Evolutionary conservation across 37 sponge, comb jelly and placozoan genomes (phyloP), one percentile per base, ranked within the genome.

Genomic region (Aphrocallistes beatrix): DNA sequence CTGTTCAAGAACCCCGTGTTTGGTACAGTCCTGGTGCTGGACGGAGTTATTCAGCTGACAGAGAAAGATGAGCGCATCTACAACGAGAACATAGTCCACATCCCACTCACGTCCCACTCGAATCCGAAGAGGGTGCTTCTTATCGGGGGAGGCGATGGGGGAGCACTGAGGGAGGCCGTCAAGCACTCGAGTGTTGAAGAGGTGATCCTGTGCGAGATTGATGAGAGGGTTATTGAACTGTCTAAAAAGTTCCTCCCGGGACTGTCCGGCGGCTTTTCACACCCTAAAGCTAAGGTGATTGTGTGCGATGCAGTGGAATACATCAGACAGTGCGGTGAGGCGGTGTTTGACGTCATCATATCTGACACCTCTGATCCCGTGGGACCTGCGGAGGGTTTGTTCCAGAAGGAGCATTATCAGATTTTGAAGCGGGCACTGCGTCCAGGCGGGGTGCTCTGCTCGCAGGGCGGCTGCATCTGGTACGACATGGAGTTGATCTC

Each of bases 121-220:
- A 85, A 88, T 51, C 96, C 96, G 0, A 88, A 88, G 81, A 84
- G 48, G 38, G 94, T 95, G 81, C 87, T 95, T 38, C 87, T 95
- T 21, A 90, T 95, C 25, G 96, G 96, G 8, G 96, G 96, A 21
- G 96, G 96, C n/a, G 96, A 95, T 91, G 96, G 96, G 38, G 96
- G 96, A 3, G 94, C 92, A 45, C 49, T 93, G 82, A 90, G 96
- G 37, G 96, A 95, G 84, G 89, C 93, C n/a, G 88, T 81, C 10
- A 95, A 95, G 81, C 96, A 95, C 87, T 37, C 86, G 0, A 37
- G 28, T 17, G 96, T 95, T 23, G 89, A 93, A 69, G 85, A 92
- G 45, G 86, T 93, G 1, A 87, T 88, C 38, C 38, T 86, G 82
- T 95, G 96, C 85, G 96, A 95, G 87, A 95, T 95, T 88, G 96